phyloP scores from a whole-genome alignment of 2,797 vertebrate species.

The Acanthornis magna region DNA sequence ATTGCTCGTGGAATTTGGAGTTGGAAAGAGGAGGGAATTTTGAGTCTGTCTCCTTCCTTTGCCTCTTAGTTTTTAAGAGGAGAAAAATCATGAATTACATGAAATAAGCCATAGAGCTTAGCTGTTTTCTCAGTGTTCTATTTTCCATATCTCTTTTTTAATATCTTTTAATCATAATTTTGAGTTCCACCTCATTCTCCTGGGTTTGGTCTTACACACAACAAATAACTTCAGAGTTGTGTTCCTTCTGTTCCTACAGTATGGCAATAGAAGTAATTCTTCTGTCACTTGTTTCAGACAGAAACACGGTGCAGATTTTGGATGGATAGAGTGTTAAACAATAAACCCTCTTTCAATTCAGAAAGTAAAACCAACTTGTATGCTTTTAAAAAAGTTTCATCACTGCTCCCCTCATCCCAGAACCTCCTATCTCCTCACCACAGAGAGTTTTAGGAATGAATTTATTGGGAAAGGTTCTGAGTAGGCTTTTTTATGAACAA shows the following conservation, averaged over 20 bases:
- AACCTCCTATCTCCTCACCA: not conserved
- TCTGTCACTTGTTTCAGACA: not conserved
- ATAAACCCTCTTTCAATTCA: not conserved
- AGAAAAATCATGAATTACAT: not conserved
- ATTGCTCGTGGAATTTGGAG: not conserved
- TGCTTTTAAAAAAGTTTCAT: not conserved
- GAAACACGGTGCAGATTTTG: not conserved
- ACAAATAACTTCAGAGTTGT: not conserved
- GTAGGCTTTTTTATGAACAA: not conserved
- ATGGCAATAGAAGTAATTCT: not conserved
- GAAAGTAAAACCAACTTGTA: not conserved
- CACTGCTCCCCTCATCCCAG: not conserved
- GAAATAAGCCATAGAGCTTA: not conserved
- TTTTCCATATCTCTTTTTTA: not conserved
- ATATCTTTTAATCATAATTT: not conserved
- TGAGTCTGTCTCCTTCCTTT: not conserved
- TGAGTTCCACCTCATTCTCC: not conserved
- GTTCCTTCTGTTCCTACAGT: not conserved
- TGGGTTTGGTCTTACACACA: not conserved
- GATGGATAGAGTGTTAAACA: not conserved
- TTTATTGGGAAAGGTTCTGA: not conserved
- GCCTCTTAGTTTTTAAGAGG: not conserved
- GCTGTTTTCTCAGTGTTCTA: not conserved
- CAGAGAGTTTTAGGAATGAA: not conserved
- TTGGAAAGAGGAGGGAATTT: not conserved